Conservation (phyloP, 30 jellyfish, hydroid and myxozoan species). For the Turritopsis rubra region DNA sequence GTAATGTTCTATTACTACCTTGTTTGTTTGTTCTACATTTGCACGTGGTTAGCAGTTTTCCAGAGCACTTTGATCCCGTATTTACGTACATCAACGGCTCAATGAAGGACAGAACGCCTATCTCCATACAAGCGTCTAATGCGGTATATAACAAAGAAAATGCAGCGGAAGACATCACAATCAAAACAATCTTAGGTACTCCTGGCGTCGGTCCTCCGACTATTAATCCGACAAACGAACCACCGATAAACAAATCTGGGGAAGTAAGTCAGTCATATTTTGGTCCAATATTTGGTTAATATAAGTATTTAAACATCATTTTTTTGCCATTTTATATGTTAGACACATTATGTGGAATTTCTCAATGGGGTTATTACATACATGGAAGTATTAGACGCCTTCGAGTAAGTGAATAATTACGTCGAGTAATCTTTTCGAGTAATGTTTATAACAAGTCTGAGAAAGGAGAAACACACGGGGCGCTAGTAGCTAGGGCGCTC, state of each 20-base stretch:
- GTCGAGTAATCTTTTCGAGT: neutral
- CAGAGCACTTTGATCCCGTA: neutral
- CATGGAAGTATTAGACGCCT: neutral
- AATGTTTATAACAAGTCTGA: neutral
- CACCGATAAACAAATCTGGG: neutral
- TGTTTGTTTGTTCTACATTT: neutral
- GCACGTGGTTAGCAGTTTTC: neutral
- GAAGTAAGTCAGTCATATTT: neutral
- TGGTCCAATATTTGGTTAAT: too few relatives aligned
- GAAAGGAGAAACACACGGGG: too few relatives aligned
- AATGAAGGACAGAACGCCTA: neutral
- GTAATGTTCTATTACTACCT: neutral
- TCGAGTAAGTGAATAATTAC: too few relatives aligned
- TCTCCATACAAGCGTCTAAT: neutral
- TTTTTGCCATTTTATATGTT: neutral
- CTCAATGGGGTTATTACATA: neutral
- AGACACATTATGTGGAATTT: neutral
- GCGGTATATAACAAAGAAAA: neutral
- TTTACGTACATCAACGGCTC: neutral
- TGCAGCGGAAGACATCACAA: neutral
- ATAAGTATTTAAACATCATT: neutral
- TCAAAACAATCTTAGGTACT: neutral
- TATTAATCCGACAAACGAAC: neutral
- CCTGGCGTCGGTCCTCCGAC: neutral
- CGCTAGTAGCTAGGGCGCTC: too few relatives aligned